Conservation (phyloP, 2,113 vertebrate species). For the Gymnogyps californianus region DNA sequence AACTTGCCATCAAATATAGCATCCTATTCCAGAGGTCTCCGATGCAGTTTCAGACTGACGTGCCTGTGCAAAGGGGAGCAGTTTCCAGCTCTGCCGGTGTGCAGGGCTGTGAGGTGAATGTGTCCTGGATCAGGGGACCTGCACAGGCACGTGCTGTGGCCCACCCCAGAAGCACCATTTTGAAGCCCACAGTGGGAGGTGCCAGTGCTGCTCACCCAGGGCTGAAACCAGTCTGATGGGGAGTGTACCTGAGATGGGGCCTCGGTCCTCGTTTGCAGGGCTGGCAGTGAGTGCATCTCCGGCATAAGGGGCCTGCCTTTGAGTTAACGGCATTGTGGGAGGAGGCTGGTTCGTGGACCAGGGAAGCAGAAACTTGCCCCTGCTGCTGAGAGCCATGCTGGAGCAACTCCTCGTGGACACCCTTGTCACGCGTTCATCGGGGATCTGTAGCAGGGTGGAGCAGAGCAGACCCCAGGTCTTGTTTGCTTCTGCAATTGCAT, state of each 20-base stretch:
- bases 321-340: not conserved
- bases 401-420: accelerated
- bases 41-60: not conserved
- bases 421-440: accelerated
- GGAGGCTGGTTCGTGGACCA: not conserved
- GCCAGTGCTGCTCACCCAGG: not conserved
- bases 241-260: accelerated
- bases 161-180: not conserved
- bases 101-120: accelerated
- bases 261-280: too few relatives aligned
- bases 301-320: not conserved
- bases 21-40: not conserved
- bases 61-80: not conserved
- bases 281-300: not conserved
- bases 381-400: not conserved
- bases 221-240: not conserved
- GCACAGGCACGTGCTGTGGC: not conserved
- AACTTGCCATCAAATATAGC: not conserved
- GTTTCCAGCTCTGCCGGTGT: not conserved
- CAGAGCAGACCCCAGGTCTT: not conserved
- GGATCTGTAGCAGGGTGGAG: not conserved
- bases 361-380: not conserved
- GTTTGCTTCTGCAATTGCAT: not conserved
- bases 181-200: not conserved
- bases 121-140: not conserved